Percentiles rank a stretch among this genome's conserved stretches.
phyloP scores from a whole-genome alignment of 2,113 vertebrate genomes.

The Paralichthys olivaceus region DNA sequence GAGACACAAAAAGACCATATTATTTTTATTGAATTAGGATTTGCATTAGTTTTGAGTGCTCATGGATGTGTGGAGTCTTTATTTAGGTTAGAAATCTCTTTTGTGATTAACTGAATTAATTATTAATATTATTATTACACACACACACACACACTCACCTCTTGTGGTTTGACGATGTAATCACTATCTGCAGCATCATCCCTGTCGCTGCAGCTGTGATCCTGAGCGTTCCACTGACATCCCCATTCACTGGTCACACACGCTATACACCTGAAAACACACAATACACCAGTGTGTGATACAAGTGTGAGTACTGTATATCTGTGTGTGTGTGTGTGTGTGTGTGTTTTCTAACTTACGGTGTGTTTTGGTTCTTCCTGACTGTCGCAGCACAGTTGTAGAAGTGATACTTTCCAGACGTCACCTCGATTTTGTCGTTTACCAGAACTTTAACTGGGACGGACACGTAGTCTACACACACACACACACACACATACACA shows the following conservation, averaged over 20 bases:
- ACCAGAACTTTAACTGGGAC: conserved; percentile 83
- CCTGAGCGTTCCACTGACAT: conserved; percentile 90
- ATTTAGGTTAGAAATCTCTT: no score
- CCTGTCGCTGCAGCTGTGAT: conserved; percentile 87
- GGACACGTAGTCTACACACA: conserved; percentile 86
- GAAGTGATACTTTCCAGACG: conserved; percentile 87
- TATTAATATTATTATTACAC: no score
- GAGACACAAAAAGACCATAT: no score
- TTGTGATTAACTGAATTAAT: no score
- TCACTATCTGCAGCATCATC: conserved; percentile 31
- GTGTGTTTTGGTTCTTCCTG: conserved; percentile 86
- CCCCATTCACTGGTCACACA: conserved; percentile 93
- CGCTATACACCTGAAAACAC: conserved; percentile 87
- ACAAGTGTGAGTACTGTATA: background rate
- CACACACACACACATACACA: conserved; percentile 30
- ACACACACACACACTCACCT: conserved; percentile 74
- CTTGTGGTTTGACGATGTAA: conserved; percentile 83
- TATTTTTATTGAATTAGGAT: no score
- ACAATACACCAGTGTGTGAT: background rate
- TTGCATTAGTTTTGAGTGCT: no score
- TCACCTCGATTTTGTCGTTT: conserved; percentile 79
- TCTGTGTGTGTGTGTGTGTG: background rate
- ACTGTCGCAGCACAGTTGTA: conserved; percentile 92
- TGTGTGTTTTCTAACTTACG: conserved; percentile 83
- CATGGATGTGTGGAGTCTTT: no score